A percentile compares a stretch with the other conserved stretches of the same genome.
Conservation (phyloP, 2,888 invertebrate species). For the Lacanobia wlatinum region DNA sequence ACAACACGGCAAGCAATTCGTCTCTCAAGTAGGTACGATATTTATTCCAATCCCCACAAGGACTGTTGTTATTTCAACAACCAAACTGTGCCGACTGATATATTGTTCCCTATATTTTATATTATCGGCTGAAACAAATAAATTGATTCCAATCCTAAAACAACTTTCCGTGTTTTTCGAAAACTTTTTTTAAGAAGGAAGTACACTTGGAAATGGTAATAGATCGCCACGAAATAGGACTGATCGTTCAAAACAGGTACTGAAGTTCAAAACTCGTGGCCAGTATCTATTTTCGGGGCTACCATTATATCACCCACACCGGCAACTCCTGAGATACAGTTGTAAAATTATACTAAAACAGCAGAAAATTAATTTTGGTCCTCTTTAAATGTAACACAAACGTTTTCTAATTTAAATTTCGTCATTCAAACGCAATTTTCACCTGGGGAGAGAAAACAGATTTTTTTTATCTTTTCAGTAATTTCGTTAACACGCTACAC, state of each 20-base stretch:
- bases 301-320: slow-evolving; percentile 48
- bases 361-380: slow-evolving; percentile 58
- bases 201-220: no score
- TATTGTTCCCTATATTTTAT: not conserved
- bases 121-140: slow-evolving; percentile 9
- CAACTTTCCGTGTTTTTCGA: not conserved
- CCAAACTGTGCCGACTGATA: not conserved
- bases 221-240: not conserved
- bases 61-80: slow-evolving; percentile 1
- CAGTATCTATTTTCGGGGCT: slow-evolving; percentile 25
- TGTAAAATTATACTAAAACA: slow-evolving; percentile 64
- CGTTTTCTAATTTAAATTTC: slow-evolving; percentile 66
- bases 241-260: no score
- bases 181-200: not conserved
- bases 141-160: slow-evolving; percentile 19
- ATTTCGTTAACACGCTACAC: slow-evolving; percentile 49
- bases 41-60: slow-evolving; percentile 18
- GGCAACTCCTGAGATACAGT: slow-evolving; percentile 32
- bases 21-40: slow-evolving; percentile 7
- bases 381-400: slow-evolving; percentile 54
- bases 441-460: slow-evolving; percentile 35
- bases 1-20: slow-evolving; percentile 10
- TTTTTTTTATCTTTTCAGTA: slow-evolving; percentile 42
- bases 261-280: not conserved
- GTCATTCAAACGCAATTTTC: slow-evolving; percentile 56